Percentiles rank a stretch among this genome's conserved stretches.
phyloP scores from a whole-genome alignment of 2,797 vertebrate species.

The Florisuga fusca region DNA sequence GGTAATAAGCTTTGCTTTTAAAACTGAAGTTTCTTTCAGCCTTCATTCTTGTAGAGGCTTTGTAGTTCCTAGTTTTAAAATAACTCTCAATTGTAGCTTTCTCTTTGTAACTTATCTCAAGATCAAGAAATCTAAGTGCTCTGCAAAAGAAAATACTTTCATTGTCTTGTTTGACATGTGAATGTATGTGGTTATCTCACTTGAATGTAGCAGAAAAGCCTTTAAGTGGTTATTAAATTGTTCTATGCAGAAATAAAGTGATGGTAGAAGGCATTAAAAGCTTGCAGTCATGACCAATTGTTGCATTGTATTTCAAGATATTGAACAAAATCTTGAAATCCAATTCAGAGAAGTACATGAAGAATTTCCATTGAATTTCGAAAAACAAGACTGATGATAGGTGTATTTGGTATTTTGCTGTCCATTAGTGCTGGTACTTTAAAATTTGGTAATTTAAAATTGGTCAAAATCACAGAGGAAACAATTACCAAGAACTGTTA shows the following conservation, averaged over 20 bases:
- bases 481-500: background rate
- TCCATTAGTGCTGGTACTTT: background rate
- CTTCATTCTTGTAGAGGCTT: background rate
- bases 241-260: background rate
- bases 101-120: background rate
- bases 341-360: background rate
- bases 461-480: background rate
- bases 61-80: background rate
- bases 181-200: rapidly evolving
- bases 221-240: background rate
- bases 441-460: background rate
- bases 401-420: background rate
- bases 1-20: background rate
- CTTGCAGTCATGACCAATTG: background rate
- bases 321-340: background rate
- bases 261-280: background rate
- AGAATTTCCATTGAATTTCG: background rate
- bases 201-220: background rate
- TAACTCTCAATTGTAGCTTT: background rate
- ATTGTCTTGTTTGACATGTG: rapidly evolving
- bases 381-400: background rate
- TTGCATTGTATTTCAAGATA: background rate
- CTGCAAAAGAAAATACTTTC: background rate
- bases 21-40: background rate
- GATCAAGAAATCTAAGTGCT: background rate